phyloP scores from a whole-genome alignment of 2,113 vertebrate species.

The Podarcis muralis region DNA sequence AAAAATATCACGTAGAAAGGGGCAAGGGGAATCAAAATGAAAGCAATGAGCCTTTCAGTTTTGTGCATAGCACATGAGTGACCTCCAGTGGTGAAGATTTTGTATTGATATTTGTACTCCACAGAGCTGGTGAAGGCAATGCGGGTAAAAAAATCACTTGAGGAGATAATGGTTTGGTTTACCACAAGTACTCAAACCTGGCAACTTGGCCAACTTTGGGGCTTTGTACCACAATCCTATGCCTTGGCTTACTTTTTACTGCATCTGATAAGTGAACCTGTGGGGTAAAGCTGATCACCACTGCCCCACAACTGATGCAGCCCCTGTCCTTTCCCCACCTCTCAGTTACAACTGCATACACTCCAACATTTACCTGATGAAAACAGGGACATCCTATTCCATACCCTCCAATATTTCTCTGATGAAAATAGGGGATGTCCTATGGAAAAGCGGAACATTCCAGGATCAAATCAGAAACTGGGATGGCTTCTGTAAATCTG shows the following conservation, averaged over 20 bases:
- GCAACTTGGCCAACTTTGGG: neutral
- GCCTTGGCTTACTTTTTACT: neutral
- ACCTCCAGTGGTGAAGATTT: conserved; percentile 65
- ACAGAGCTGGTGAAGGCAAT: neutral
- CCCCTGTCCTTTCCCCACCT: neutral
- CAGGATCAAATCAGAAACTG: too few relatives aligned
- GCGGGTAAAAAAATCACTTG: rapidly evolving
- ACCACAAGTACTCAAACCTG: neutral
- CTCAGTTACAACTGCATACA: neutral
- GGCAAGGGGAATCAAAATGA: neutral
- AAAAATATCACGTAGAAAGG: neutral
- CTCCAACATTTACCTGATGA: too few relatives aligned
- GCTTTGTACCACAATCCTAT: neutral
- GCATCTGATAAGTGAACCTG: neutral
- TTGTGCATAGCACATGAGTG: conserved; percentile 56
- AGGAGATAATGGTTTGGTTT: neutral
- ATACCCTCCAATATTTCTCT: too few relatives aligned
- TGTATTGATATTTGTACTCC: neutral
- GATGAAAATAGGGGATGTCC: too few relatives aligned
- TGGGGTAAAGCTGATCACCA: neutral
- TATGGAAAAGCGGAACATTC: too few relatives aligned
- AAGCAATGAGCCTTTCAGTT: neutral
- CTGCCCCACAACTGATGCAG: neutral
- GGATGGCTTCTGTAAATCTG: too few relatives aligned
- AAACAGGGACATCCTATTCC: too few relatives aligned